These are phyloP conservation scores for Electrona antarctica DNA, from an alignment of 2,113 vertebrate species.

Conservation along the genomic window DNA sequence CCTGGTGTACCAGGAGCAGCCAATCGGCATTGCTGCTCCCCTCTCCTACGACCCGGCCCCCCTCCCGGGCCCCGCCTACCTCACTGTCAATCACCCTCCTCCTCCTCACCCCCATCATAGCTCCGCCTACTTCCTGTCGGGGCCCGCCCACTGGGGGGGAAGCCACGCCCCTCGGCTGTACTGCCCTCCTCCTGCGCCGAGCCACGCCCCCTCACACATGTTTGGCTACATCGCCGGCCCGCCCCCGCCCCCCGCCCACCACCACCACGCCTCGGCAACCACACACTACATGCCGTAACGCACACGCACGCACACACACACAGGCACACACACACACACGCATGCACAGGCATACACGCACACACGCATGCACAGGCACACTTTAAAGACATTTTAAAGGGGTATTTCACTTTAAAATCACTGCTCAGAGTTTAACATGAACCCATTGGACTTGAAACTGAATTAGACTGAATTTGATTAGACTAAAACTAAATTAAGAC, in stretches of 20 bases:
- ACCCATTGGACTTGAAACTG: too few relatives aligned
- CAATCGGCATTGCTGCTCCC: slow-evolving; percentile 72
- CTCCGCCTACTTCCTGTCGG: slow-evolving; percentile 80
- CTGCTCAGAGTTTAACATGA: too few relatives aligned
- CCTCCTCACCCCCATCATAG: slow-evolving; percentile 73
- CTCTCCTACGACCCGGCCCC: slow-evolving; percentile 80
- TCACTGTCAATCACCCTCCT: slow-evolving; percentile 63
- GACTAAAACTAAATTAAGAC: too few relatives aligned
- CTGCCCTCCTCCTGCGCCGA: slow-evolving; percentile 60
- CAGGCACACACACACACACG: too few relatives aligned
- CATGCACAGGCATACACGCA: too few relatives aligned
- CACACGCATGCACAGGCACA: too few relatives aligned
- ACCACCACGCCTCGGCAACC: slow-evolving; percentile 49
- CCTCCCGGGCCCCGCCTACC: slow-evolving; percentile 78
- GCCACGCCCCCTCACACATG: slow-evolving; percentile 65
- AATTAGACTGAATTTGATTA: too few relatives aligned
- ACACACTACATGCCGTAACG: slow-evolving; percentile 82
- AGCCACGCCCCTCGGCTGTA: slow-evolving; percentile 72
- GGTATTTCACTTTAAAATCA: too few relatives aligned
- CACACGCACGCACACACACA: background rate
- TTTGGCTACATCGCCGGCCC: slow-evolving; percentile 82
- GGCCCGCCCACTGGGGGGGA: slow-evolving; percentile 69
- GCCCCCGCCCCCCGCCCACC: slow-evolving; percentile 24
- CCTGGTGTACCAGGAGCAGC: slow-evolving; percentile 80
- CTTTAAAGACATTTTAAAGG: too few relatives aligned